These are phyloP conservation scores for Brachypterus glaber DNA, from an alignment of 2,888 invertebrate species.

Conservation along the genomic window DNA sequence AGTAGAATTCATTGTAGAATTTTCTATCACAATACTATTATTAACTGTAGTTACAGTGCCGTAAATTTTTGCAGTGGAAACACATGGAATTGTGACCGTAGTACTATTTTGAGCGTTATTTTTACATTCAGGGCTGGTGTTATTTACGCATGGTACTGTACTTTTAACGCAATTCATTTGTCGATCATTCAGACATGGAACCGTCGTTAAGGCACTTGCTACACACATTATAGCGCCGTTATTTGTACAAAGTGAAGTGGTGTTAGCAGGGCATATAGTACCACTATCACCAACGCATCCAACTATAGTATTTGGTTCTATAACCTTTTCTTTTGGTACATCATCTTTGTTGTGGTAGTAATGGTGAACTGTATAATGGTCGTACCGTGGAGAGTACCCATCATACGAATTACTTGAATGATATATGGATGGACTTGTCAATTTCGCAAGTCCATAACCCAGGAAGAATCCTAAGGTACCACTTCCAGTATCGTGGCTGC, in stretches of 20 bases:
- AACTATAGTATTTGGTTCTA: slow-evolving; percentile 33
- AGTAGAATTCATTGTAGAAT: slow-evolving; percentile 7
- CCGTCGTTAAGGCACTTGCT: slow-evolving; percentile 31
- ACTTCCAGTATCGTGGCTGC: slow-evolving; percentile 27
- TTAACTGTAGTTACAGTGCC: slow-evolving; percentile 27
- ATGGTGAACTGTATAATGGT: slow-evolving; percentile 36
- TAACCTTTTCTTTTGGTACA: slow-evolving; percentile 28
- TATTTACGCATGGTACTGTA: slow-evolving; percentile 33
- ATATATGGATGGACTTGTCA: slow-evolving; percentile 30
- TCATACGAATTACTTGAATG: slow-evolving; percentile 21
- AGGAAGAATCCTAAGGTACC: slow-evolving; percentile 31
- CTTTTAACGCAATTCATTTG: slow-evolving; percentile 32
- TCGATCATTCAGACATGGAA: slow-evolving; percentile 29
- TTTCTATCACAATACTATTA: slow-evolving; percentile 23
- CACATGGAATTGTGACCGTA: slow-evolving; percentile 30
- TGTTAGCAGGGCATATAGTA: slow-evolving; percentile 33
- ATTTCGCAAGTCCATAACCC: slow-evolving; percentile 29
- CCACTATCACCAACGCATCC: slow-evolving; percentile 34
- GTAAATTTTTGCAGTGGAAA: slow-evolving; percentile 30
- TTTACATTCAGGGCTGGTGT: slow-evolving; percentile 29
- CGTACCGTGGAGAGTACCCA: slow-evolving; percentile 30
- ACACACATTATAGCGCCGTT: slow-evolving; percentile 38
- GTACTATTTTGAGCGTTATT: slow-evolving; percentile 25
- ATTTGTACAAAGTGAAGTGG: slow-evolving; percentile 35
- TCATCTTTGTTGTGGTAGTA: slow-evolving; percentile 32